Conservation (phyloP, 2,113 vertebrate genomes). For the Recurvirostra avosetta region DNA sequence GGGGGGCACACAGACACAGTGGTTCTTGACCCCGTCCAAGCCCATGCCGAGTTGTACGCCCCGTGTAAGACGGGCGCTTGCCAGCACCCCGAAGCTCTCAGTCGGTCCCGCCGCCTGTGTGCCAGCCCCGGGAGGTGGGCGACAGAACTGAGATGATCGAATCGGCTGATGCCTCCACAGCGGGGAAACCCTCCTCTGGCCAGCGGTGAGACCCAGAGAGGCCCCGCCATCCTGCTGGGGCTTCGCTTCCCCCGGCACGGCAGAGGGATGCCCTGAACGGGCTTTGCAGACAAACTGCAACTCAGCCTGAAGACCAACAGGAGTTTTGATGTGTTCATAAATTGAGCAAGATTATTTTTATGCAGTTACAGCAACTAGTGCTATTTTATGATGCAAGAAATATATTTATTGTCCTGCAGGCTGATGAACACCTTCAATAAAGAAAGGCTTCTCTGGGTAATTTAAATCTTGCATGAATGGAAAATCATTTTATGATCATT, state of each 20-base stretch:
- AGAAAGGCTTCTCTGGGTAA: not conserved
- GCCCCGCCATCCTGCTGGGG: not conserved
- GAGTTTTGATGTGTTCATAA: not conserved
- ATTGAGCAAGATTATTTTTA: not conserved
- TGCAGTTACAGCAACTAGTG: not conserved
- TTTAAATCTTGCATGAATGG: not conserved
- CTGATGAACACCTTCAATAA: not conserved
- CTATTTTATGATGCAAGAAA: not conserved
- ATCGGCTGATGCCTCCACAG: not conserved
- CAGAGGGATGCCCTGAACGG: not conserved
- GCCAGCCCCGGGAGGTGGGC: not conserved
- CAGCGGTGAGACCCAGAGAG: not conserved
- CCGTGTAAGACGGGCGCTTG: not conserved
- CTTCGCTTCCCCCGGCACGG: not conserved
- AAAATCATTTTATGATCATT: not conserved
- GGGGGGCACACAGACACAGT: not conserved
- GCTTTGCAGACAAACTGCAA: not conserved
- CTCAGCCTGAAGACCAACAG: not conserved
- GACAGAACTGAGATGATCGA: not conserved
- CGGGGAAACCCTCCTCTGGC: not conserved
- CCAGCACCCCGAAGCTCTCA: not conserved
- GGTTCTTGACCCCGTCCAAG: not conserved
- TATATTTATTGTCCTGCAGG: not conserved
- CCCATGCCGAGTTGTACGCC: accelerated
- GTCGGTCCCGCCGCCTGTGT: accelerated